A percentile compares a stretch with the other conserved stretches of the same genome.
Evolutionary conservation across 2,888 invertebrate genomes (phyloP).

Genomic region (Cremastobaeus sp.): DNA sequence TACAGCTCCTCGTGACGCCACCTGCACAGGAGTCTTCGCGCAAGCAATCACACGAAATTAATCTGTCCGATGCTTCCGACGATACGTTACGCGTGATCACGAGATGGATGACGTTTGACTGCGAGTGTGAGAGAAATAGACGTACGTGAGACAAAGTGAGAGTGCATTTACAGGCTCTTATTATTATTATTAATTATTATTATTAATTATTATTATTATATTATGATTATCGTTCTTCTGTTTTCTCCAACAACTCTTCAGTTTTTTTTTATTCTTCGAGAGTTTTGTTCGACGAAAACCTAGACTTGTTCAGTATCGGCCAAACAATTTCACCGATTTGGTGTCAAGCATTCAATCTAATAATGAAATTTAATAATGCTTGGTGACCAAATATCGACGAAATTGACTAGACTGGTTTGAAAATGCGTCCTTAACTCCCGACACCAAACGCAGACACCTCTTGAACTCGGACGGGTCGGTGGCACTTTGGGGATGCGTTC

Average conservation of each 20-base stretch:
- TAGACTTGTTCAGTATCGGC: no score
- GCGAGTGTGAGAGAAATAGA: slow-evolving; percentile 36
- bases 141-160: slow-evolving; percentile 16
- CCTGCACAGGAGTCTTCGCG: slow-evolving; percentile 16
- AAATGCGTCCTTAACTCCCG: slow-evolving; percentile 35
- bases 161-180: slow-evolving; percentile 37
- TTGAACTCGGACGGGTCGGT: slow-evolving; percentile 27
- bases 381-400: no score
- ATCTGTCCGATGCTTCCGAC: slow-evolving; percentile 76
- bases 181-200: slow-evolving; percentile 29
- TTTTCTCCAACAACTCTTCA: slow-evolving; percentile 6
- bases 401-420: no score
- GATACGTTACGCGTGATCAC: slow-evolving; percentile 46
- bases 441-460: slow-evolving; percentile 37
- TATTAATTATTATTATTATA: not conserved
- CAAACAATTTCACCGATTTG: no score
- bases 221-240: slow-evolving; percentile 8
- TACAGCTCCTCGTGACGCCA: slow-evolving; percentile 60
- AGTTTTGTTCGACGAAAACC: no score
- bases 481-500: slow-evolving; percentile 30
- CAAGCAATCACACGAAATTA: slow-evolving; percentile 37
- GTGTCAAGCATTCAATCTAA: no score
- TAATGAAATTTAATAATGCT: no score
- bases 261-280: slow-evolving; percentile 6
- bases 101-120: slow-evolving; percentile 42